phyloP scores from a whole-genome alignment of 2,113 vertebrate species.

The Pelmatolapia mariae region DNA sequence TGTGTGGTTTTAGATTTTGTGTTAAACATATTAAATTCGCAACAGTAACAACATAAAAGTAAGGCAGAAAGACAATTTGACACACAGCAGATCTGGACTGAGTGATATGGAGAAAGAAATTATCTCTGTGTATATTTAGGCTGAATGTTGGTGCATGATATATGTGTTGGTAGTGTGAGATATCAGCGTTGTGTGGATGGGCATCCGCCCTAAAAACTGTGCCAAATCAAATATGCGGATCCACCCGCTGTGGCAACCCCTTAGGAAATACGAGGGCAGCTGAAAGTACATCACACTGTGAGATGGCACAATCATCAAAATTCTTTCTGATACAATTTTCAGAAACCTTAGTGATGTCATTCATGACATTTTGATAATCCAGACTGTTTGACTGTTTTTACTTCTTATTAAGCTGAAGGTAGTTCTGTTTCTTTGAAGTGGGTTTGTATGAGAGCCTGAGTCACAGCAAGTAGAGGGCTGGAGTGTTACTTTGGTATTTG shows the following conservation, averaged over 20 bases:
- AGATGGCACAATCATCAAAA: neutral
- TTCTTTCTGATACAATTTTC: neutral
- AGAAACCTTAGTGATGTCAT: neutral
- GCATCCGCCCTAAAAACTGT: neutral
- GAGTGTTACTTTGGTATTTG: neutral
- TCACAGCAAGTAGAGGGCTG: neutral
- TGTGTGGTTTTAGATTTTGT: neutral
- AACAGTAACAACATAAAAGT: neutral
- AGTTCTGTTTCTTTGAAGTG: fast-evolving
- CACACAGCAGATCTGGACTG: neutral
- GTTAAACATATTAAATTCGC: neutral
- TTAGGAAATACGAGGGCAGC: fast-evolving
- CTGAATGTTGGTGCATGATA: neutral
- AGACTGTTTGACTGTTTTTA: neutral
- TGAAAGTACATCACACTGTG: neutral
- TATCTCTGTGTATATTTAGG: neutral
- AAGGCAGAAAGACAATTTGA: neutral
- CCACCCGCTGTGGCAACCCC: neutral
- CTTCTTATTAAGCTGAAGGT: neutral
- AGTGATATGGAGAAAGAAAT: neutral
- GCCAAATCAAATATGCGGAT: neutral
- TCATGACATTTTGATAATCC: neutral
- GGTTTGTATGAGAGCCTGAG: neutral
- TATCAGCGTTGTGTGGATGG: neutral
- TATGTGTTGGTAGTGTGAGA: neutral